Evolutionary conservation across 2,888 invertebrate genomes (phyloP).

Genomic region (Spisula solida): DNA sequence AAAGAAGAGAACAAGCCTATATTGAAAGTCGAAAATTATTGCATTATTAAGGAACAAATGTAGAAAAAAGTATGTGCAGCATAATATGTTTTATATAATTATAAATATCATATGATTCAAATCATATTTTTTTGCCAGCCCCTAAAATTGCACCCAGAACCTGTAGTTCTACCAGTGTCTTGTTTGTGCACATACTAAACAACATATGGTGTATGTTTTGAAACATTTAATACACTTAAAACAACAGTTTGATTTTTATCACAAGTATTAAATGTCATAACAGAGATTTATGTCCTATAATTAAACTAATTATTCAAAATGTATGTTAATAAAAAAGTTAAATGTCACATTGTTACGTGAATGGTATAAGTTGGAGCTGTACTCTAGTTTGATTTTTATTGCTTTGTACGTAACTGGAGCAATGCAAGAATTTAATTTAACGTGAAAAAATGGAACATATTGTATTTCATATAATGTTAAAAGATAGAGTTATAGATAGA

Average conservation of each 20-base stretch:
- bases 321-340: constrained; percentile 10
- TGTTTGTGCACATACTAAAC: neutral
- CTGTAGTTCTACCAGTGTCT: too few relatives aligned
- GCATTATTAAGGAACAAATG: too few relatives aligned
- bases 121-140: too few relatives aligned
- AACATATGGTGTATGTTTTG: constrained; percentile 6
- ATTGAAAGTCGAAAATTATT: too few relatives aligned
- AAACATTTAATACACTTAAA: neutral
- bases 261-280: neutral
- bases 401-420: neutral
- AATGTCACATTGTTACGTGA: neutral
- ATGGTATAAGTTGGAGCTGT: neutral
- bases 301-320: constrained; percentile 25
- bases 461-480: neutral
- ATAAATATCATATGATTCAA: too few relatives aligned
- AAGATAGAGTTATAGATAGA: too few relatives aligned
- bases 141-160: too few relatives aligned
- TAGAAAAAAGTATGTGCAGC: too few relatives aligned
- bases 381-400: neutral
- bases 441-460: neutral
- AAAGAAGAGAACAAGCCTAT: too few relatives aligned
- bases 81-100: too few relatives aligned
- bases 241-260: neutral
- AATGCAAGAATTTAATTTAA: neutral
- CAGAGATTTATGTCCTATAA: neutral